phyloP scores from a whole-genome alignment of 2,888 invertebrate species.

The Rugalucina vietnamica region DNA sequence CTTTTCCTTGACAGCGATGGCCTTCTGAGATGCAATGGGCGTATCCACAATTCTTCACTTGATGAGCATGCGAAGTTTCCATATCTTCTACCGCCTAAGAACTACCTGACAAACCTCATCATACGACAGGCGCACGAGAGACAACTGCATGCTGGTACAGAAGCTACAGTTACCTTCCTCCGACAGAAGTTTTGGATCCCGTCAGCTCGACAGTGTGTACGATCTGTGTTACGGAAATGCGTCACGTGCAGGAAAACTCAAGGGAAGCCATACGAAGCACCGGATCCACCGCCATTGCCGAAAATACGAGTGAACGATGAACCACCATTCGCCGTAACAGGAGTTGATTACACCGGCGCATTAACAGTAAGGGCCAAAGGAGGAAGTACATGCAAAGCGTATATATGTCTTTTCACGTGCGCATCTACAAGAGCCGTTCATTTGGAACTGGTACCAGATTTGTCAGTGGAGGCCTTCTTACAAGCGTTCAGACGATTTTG shows the following conservation, averaged over 20 bases:
- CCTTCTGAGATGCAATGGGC: neutral
- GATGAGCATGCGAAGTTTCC: neutral
- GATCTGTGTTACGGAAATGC: conserved; percentile 35
- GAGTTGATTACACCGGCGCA: conserved; percentile 50
- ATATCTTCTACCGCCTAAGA: too few relatives aligned
- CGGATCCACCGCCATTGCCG: conserved; percentile 41
- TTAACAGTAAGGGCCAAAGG: conserved; percentile 15
- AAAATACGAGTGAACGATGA: conserved; percentile 22
- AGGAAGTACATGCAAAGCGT: conserved; percentile 37
- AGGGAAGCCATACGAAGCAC: conserved; percentile 28
- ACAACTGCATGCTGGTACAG: neutral
- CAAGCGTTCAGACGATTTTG: conserved; percentile 28
- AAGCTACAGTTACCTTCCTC: neutral
- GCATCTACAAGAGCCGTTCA: conserved; percentile 48
- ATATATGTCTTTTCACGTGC: conserved; percentile 56
- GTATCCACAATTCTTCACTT: neutral
- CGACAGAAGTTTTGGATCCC: conserved; percentile 38
- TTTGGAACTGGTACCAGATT: conserved; percentile 29
- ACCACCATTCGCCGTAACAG: conserved; percentile 52
- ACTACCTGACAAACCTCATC: neutral
- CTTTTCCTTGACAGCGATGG: neutral
- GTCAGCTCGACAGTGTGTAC: conserved; percentile 24
- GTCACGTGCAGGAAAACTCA: conserved; percentile 37
- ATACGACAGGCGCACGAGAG: neutral
- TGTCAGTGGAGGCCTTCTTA: conserved; percentile 22